Conservation (phyloP, 2,797 vertebrate genomes). For the Antrozous pallidus region DNA sequence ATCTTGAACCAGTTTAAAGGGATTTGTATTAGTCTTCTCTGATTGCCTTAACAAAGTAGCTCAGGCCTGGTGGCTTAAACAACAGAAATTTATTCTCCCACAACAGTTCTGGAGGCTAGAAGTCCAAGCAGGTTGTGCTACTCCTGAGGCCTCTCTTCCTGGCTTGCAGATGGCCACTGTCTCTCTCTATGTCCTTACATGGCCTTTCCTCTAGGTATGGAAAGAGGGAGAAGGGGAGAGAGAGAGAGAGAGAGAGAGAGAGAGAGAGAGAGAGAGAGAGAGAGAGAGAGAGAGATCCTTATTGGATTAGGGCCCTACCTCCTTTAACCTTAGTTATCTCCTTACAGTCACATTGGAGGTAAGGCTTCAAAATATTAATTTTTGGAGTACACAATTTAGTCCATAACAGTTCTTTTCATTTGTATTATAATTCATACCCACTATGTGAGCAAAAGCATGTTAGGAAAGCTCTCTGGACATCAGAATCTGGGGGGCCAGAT, state of each 20-base stretch:
- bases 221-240: neutral
- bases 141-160: neutral
- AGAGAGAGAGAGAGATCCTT: neutral
- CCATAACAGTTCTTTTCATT: neutral
- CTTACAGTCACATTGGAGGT: neutral
- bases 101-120: neutral
- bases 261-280: neutral
- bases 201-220: neutral
- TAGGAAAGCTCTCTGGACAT: neutral
- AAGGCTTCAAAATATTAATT: neutral
- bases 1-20: neutral
- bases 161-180: neutral
- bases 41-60: neutral
- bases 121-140: neutral
- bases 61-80: neutral
- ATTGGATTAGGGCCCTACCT: neutral
- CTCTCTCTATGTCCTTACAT: neutral
- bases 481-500: neutral
- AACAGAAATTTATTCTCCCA: neutral
- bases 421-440: neutral
- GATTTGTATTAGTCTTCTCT: neutral
- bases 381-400: neutral
- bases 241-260: no score
- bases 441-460: neutral
- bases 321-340: neutral